Evolutionary conservation across 2,797 vertebrate genomes (phyloP).

Genomic region (Limnodromus scolopaceus): DNA sequence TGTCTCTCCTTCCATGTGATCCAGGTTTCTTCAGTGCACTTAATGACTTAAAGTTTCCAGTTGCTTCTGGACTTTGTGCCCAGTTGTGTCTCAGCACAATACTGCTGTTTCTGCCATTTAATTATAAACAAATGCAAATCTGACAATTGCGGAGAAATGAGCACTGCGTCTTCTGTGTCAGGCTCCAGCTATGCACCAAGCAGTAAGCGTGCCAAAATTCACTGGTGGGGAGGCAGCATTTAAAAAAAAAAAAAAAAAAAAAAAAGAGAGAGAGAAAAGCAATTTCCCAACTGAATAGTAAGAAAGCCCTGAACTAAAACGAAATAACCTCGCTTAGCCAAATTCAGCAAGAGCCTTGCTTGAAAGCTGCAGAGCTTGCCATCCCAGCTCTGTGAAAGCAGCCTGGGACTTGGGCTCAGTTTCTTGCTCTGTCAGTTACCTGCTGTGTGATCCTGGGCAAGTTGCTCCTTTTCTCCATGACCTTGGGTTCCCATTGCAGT

Average conservation of each 20-base stretch:
- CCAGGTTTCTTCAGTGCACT: background rate
- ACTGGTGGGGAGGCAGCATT: background rate
- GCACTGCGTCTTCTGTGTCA: background rate
- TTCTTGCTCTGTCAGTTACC: slow-evolving; percentile 26
- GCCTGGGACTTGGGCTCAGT: background rate
- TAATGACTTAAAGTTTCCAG: slow-evolving; percentile 59
- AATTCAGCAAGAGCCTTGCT: background rate
- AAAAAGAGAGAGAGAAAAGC: background rate
- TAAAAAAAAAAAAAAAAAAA: background rate
- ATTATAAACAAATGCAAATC: slow-evolving; percentile 59
- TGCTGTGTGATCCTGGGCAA: slow-evolving; percentile 31
- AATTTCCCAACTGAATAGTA: slow-evolving; percentile 9
- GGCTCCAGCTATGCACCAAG: slow-evolving; percentile 43
- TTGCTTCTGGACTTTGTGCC: slow-evolving; percentile 40
- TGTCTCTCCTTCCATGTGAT: background rate
- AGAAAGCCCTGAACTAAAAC: background rate
- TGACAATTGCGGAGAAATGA: slow-evolving; percentile 28
- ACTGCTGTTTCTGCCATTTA: slow-evolving; percentile 37
- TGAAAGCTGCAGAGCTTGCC: background rate
- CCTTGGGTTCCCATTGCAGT: background rate
- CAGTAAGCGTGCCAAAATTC: background rate
- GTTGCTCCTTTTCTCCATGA: slow-evolving; percentile 5
- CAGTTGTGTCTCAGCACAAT: slow-evolving; percentile 44
- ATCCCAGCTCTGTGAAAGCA: background rate
- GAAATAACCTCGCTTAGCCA: slow-evolving; percentile 22